Evolutionary conservation across 2,113 vertebrate species (phyloP), one percentile per base, ranked within the genome.

Genomic region (Monarcha castaneiventris): DNA sequence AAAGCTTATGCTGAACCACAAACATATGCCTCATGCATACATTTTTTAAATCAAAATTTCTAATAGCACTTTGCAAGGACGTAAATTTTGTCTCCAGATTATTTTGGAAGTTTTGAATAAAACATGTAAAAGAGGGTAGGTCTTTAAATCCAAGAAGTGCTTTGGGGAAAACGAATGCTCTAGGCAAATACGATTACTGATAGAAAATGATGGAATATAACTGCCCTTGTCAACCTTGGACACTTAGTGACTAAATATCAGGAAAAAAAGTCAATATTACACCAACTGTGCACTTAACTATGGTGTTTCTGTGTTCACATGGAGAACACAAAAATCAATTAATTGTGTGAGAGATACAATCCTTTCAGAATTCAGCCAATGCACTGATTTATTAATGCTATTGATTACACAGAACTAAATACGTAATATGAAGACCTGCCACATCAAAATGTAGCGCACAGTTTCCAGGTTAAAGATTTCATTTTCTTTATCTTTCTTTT

Each of bases 211-310:
- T 90, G 84, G 82, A 71, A 83, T 94, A 68, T 75, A 95, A 96
- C 86, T 97, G 91, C 92, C 87, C 93, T 96, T 93, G 91, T 96
- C 96, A 97, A 95, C 87, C 77, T 97, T 96, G 94, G 97, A 90
- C 72, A 84, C 67, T 84, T 58, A 93, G 84, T 94, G 79, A 97
- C 95, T 94, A 96, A 97, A 96, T 90, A 97, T 84, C 26, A 95
- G 72, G 55, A 94, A 97, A 90, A 87, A 93, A 92, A 97, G 97
- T 97, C 96, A 94, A 96, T 97, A 96, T 86, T 62, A 77, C 79
- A 89, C 91, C 87, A 94, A 77, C 90, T 90, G 92, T 93, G 84
- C 61, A 95, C 87, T 78, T 96, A 97, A 96, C 64, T 94, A 75
- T 68, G 59, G 80, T 82, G 46, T 93, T 83, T 93, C 73, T 95